Conservation (phyloP, 2,888 invertebrate species). For the Enoplolaimus lenunculus region DNA sequence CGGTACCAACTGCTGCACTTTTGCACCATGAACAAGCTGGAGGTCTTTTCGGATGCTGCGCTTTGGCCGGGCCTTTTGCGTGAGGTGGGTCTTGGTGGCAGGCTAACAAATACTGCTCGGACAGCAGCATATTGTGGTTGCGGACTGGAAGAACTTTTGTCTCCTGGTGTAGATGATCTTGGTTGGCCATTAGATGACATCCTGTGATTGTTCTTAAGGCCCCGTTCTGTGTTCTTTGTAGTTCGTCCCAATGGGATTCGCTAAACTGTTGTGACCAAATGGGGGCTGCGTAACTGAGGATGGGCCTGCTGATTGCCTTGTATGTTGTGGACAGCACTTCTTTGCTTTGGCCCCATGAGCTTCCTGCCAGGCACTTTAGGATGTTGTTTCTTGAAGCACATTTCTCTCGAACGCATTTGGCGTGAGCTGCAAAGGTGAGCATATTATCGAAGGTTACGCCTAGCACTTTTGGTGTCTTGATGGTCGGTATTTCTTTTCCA, state of each 20-base stretch:
- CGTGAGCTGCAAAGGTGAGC: slow-evolving; percentile 1
- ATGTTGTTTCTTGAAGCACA: background rate
- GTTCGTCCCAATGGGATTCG: background rate
- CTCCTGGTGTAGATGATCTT: slow-evolving; percentile 3
- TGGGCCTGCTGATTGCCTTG: background rate
- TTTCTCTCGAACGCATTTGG: background rate
- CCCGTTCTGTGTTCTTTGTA: background rate
- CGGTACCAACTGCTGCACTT: background rate
- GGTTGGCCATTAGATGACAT: background rate
- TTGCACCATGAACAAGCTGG: background rate
- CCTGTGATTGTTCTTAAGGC: background rate
- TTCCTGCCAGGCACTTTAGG: background rate
- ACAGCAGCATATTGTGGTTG: background rate
- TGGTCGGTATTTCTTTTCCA: background rate
- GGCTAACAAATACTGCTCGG: background rate
- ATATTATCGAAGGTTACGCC: background rate
- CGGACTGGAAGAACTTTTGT: background rate
- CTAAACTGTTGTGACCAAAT: background rate
- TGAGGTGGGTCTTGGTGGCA: background rate
- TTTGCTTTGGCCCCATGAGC: background rate
- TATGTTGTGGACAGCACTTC: background rate
- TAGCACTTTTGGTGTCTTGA: background rate
- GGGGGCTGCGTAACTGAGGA: background rate
- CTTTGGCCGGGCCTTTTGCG: background rate
- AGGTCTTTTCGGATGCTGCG: background rate